phyloP scores from a whole-genome alignment of 64 coral and sea anemone species.

The Porites australiensis region DNA sequence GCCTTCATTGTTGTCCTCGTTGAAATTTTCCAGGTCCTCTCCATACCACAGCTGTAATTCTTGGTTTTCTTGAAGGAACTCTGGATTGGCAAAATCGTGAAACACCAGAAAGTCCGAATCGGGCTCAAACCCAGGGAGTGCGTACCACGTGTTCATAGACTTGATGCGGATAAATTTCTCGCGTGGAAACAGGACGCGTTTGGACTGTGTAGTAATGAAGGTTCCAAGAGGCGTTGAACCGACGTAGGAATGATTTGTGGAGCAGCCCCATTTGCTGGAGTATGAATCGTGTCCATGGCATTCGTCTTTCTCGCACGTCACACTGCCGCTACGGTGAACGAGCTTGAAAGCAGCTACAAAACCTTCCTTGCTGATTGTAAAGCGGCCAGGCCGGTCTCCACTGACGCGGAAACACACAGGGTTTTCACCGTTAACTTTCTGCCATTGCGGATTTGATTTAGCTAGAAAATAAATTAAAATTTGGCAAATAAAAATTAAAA shows the following conservation, averaged over 20 bases:
- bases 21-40: background rate
- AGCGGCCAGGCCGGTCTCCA: background rate
- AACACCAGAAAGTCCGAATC: constrained; percentile 26
- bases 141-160: constrained; percentile 32
- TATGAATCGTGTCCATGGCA: background rate
- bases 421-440: background rate
- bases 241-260: constrained; percentile 1
- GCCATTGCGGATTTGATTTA: too few relatives aligned
- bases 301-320: background rate
- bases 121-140: constrained; percentile 32
- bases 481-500: too few relatives aligned
- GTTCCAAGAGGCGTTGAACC: background rate
- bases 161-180: constrained; percentile 22
- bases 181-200: background rate
- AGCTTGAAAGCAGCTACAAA: constrained; percentile 56
- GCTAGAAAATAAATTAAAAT: too few relatives aligned
- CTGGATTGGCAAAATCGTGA: constrained; percentile 31
- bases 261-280: constrained; percentile 13
- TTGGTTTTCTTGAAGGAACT: constrained; percentile 16
- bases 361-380: constrained; percentile 6
- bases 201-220: constrained; percentile 4
- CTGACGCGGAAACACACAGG: constrained; percentile 26
- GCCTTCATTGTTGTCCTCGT: constrained; percentile 22
- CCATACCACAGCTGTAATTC: constrained; percentile 58
- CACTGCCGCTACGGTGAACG: background rate